Evolutionary conservation across 2,113 vertebrate species (phyloP).

Genomic region (Neofelis nebulosa): DNA sequence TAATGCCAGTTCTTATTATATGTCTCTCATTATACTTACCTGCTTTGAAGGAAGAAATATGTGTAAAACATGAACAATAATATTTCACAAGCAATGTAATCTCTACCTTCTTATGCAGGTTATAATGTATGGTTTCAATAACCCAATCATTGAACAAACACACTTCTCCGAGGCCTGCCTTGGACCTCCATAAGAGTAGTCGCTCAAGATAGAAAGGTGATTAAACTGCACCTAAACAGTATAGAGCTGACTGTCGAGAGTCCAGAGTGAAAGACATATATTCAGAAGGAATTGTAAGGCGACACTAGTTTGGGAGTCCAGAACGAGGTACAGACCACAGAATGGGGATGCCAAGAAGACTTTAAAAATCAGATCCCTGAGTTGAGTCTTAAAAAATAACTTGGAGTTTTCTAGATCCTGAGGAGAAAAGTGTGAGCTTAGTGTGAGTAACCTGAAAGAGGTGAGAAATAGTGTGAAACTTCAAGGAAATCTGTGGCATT

Average conservation of each 20-base stretch:
- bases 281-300: neutral
- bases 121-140: neutral
- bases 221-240: neutral
- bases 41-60: neutral
- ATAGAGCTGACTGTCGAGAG: neutral
- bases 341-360: neutral
- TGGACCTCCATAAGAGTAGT: neutral
- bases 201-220: neutral
- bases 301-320: neutral
- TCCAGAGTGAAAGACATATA: neutral
- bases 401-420: neutral
- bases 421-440: neutral
- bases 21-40: neutral
- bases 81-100: neutral
- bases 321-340: neutral
- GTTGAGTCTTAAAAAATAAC: neutral
- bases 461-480: neutral
- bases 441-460: neutral
- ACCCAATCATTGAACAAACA: neutral
- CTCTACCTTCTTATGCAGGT: neutral
- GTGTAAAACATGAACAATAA: neutral
- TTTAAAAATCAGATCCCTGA: neutral
- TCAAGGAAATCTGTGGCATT: neutral
- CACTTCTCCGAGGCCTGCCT: neutral
- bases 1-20: neutral